A percentile compares a stretch with the other conserved stretches of the same genome.
phyloP scores from a whole-genome alignment of 2,797 vertebrate species.

The Salmo trutta region DNA sequence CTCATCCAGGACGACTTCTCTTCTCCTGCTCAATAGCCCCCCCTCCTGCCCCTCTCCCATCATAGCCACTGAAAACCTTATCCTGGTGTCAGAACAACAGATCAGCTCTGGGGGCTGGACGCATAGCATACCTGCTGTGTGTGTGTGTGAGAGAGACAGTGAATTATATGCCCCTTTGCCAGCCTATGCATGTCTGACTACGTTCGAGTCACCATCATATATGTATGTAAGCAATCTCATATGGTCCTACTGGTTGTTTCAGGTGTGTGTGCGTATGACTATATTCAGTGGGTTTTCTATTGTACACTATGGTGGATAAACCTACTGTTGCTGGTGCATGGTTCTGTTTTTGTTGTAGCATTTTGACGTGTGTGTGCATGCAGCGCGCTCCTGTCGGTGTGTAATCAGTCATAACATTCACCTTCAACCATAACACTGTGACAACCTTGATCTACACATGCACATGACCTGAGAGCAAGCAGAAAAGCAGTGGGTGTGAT shows the following conservation, averaged over 20 bases:
- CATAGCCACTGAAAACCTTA: slow-evolving; percentile 15
- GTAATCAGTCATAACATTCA: slow-evolving; percentile 63
- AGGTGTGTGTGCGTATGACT: slow-evolving; percentile 51
- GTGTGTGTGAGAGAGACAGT: slow-evolving; percentile 1
- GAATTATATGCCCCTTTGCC: slow-evolving; percentile 37
- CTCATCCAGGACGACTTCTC: background rate
- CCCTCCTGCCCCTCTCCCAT: slow-evolving; percentile 54
- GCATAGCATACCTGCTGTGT: background rate
- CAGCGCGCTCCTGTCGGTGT: slow-evolving; percentile 56
- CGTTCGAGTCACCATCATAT: slow-evolving; percentile 5
- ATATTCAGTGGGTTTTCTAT: slow-evolving; percentile 63
- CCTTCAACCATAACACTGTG: slow-evolving; percentile 68
- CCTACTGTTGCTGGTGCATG: slow-evolving; percentile 71
- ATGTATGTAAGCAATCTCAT: slow-evolving; percentile 32
- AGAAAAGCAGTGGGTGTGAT: slow-evolving; percentile 26
- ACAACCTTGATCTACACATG: slow-evolving; percentile 60
- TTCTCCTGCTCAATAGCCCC: slow-evolving; percentile 56
- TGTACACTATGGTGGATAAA: slow-evolving; percentile 71
- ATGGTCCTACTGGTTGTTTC: slow-evolving; percentile 43
- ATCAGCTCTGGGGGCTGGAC: slow-evolving; percentile 17
- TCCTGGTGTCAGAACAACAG: background rate
- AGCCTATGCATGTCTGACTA: slow-evolving; percentile 38
- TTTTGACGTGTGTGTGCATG: slow-evolving; percentile 63
- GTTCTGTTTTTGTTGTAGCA: slow-evolving; percentile 57
- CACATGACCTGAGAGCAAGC: slow-evolving; percentile 45